These are phyloP conservation scores for Bagarius yarrelli DNA, from an alignment of 2,113 vertebrate genomes.

Conservation along the genomic window DNA sequence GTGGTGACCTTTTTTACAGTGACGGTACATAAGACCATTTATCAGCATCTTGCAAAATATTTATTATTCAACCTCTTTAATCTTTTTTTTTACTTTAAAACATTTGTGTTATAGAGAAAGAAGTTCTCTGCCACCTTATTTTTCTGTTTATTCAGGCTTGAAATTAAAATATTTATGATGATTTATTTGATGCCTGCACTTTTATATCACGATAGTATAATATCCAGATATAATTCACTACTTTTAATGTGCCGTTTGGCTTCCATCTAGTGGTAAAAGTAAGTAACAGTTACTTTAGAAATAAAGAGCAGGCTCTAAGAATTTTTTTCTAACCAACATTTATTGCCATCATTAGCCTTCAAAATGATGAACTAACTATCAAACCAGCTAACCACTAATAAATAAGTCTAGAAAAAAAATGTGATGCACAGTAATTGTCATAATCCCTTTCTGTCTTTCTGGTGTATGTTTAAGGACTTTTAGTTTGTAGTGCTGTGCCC, in stretches of 20 bases:
- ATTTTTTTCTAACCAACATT: neutral
- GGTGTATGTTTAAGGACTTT: too few relatives aligned
- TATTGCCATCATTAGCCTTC: neutral
- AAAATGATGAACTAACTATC: neutral
- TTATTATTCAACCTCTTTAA: too few relatives aligned
- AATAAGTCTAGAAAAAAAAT: neutral
- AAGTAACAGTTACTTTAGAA: neutral
- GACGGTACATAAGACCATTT: neutral
- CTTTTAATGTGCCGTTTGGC: neutral
- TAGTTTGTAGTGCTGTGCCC: too few relatives aligned
- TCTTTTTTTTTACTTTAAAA: too few relatives aligned
- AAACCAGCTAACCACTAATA: neutral
- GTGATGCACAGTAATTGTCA: too few relatives aligned
- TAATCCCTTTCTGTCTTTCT: too few relatives aligned
- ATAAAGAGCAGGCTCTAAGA: too few relatives aligned
- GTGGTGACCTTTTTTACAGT: neutral
- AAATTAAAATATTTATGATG: neutral
- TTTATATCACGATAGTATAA: neutral
- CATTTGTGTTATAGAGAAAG: too few relatives aligned
- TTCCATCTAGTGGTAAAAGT: constrained; percentile 50
- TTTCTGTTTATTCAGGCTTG: too few relatives aligned
- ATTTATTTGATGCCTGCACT: neutral
- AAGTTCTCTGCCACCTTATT: too few relatives aligned
- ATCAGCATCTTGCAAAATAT: neutral
- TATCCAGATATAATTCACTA: neutral